Base-by-base conservation (phyloP, 2,797 vertebrate species). In the Hozukius guyotensis region DNA sequence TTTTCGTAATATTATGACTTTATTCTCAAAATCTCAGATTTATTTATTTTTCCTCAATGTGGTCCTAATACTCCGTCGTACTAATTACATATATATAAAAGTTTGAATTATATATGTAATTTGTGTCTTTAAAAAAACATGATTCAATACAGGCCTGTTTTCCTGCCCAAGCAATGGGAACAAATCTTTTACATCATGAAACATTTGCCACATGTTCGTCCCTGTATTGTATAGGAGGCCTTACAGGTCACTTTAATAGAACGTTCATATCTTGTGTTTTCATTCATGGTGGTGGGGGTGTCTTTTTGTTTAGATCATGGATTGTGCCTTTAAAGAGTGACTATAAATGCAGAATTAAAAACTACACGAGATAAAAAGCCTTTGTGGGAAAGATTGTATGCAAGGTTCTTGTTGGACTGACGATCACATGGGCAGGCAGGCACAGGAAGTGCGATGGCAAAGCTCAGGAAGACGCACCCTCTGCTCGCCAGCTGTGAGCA, bases 401-500 rank as follows among this genome's bases (percentile, higher is more conserved):
- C 4, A 4, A 14, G 27, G 75, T 92, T 93, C 83, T 77, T 78
- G 65, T 77, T 62, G n/a, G 46, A 22, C 63, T 27, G 65, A 77
- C 66, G 63, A 77, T 81, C 82, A 86, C 78, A 69, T 70, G 72
- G 55, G 49, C 31, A 10, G 55, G 42, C 42, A 10, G 8, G 12
- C 12, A 62, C 89, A 94, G 90, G 92, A 91, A 90, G 85, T 86
- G 53, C 24, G 69, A 81, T 81, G 70, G 59, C 62, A 77, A 42
- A 67, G 67, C 81, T 77, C 69, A 84, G 84, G 69, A 85, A 83
- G 71, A 78, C 77, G 81, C 87, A 59, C 88, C 86, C 72, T 81
- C 38, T 3, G 6, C 60, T 83, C 31, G 22, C 76, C 22, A 5
- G 38, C 82, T 76, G 81, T 9, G 68, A 86, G 20, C 82, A 24